Percentiles rank a stretch among this genome's conserved stretches.
phyloP scores from a whole-genome alignment of 2,113 vertebrate genomes.

The Caranx ignobilis region DNA sequence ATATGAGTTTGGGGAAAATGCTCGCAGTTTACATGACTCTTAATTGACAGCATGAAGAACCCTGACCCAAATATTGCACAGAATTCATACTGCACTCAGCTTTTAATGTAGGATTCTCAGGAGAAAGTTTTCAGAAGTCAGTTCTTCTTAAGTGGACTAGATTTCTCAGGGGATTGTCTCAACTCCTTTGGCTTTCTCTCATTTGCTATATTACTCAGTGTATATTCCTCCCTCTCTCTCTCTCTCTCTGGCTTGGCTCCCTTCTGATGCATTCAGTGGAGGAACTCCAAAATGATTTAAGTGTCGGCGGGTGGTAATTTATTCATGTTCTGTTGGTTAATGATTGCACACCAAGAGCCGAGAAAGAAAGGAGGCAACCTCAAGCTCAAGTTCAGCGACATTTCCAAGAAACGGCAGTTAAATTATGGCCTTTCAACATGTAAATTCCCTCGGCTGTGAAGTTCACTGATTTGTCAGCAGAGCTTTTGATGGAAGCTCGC shows the following conservation, averaged over 20 bases:
- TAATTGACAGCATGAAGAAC: conserved; percentile 59
- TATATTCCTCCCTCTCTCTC: conserved; percentile 3
- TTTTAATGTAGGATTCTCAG: conserved; percentile 60
- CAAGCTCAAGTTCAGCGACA: conserved; percentile 49
- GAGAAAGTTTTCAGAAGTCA: conserved; percentile 61
- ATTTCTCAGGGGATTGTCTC: conserved; percentile 57
- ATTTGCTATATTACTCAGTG: conserved; percentile 58
- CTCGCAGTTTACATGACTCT: conserved; percentile 44
- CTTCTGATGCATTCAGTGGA: conserved; percentile 36
- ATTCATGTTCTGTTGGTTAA: conserved; percentile 71
- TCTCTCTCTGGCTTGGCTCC: conserved; percentile 4
- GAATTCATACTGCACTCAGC: conserved; percentile 29
- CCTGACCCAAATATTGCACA: conserved; percentile 60
- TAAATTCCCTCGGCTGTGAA: conserved; percentile 60
- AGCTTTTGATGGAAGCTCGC: conserved; percentile 27
- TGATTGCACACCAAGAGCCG: conserved; percentile 41
- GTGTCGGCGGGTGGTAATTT: conserved; percentile 69
- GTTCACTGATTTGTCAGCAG: conserved; percentile 52
- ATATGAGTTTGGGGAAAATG: conserved; percentile 37
- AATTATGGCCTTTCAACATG: conserved; percentile 69
- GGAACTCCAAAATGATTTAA: conserved; percentile 61
- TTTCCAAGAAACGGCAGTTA: conserved; percentile 62
- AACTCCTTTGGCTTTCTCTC: conserved; percentile 47
- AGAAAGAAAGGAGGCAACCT: conserved; percentile 44
- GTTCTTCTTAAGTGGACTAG: conserved; percentile 60